Evolutionary conservation across 2,888 invertebrate species (phyloP).

Genomic region (Phasia obesa): DNA sequence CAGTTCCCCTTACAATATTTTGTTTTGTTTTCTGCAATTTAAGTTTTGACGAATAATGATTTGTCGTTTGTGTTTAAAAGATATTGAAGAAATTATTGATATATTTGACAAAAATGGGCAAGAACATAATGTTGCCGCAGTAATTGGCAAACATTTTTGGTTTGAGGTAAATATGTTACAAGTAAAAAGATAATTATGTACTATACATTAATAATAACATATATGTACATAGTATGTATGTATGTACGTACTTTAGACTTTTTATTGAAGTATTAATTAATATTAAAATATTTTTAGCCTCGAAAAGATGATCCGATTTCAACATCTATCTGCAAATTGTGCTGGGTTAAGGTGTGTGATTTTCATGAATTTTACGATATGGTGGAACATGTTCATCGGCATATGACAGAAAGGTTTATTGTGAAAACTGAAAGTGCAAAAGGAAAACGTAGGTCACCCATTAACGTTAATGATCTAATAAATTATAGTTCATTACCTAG

Average conservation of each 20-base stretch:
- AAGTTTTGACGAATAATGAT: constrained; percentile 75
- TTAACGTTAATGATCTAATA: constrained; percentile 47
- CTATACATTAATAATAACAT: too few relatives aligned
- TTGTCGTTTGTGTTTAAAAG: constrained; percentile 80
- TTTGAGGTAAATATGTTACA: constrained; percentile 75
- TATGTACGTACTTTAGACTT: too few relatives aligned
- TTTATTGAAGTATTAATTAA: too few relatives aligned
- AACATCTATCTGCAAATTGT: constrained; percentile 77
- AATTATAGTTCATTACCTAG: constrained; percentile 50
- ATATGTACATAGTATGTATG: too few relatives aligned
- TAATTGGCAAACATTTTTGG: constrained; percentile 81
- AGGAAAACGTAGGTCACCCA: constrained; percentile 28
- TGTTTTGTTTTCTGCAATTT: background rate
- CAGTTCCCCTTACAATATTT: background rate
- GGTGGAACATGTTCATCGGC: constrained; percentile 71
- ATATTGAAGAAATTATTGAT: constrained; percentile 77
- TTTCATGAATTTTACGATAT: constrained; percentile 70
- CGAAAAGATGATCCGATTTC: constrained; percentile 77
- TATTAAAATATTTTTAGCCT: constrained; percentile 70
- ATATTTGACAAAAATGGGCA: constrained; percentile 78
- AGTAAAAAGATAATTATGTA: background rate
- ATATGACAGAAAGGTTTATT: constrained; percentile 78
- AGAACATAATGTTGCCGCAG: constrained; percentile 76
- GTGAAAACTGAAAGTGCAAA: constrained; percentile 68
- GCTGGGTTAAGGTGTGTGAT: constrained; percentile 67